These are phyloP conservation scores for Brachypterus glaber DNA, from an alignment of 2,888 invertebrate genomes.

Conservation along the genomic window DNA sequence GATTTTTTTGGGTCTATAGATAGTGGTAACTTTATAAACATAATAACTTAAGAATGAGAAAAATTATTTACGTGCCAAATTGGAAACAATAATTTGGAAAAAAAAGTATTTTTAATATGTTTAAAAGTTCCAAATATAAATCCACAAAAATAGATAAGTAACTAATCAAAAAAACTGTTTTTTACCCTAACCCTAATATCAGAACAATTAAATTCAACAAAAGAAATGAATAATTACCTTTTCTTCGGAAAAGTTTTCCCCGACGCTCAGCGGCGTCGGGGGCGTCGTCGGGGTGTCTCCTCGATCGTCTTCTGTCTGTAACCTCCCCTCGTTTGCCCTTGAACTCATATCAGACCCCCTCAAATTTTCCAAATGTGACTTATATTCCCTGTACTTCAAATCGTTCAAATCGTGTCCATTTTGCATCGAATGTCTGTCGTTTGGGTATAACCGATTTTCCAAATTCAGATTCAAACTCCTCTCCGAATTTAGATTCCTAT, in stretches of 20 bases:
- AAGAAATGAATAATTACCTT: slow-evolving; percentile 36
- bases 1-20: too few relatives aligned
- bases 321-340: slow-evolving; percentile 29
- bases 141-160: not conserved
- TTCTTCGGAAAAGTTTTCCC: slow-evolving; percentile 41
- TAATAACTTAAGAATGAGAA: too few relatives aligned
- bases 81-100: too few relatives aligned
- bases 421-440: slow-evolving; percentile 15
- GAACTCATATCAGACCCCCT: slow-evolving; percentile 28
- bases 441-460: slow-evolving; percentile 12
- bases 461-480: slow-evolving; percentile 9
- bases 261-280: slow-evolving; percentile 41
- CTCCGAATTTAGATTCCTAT: slow-evolving; percentile 31
- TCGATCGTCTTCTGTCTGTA: slow-evolving; percentile 31
- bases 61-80: too few relatives aligned
- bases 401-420: slow-evolving; percentile 30
- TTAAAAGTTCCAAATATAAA: not conserved
- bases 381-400: slow-evolving; percentile 40
- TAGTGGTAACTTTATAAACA: too few relatives aligned
- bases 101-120: not conserved
- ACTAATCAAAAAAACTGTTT: too few relatives aligned
- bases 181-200: too few relatives aligned
- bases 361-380: slow-evolving; percentile 39
- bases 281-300: slow-evolving; percentile 40
- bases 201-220: too few relatives aligned